Conservation (phyloP, 2,113 vertebrate genomes). For the Phalacrocorax aristotelis region DNA sequence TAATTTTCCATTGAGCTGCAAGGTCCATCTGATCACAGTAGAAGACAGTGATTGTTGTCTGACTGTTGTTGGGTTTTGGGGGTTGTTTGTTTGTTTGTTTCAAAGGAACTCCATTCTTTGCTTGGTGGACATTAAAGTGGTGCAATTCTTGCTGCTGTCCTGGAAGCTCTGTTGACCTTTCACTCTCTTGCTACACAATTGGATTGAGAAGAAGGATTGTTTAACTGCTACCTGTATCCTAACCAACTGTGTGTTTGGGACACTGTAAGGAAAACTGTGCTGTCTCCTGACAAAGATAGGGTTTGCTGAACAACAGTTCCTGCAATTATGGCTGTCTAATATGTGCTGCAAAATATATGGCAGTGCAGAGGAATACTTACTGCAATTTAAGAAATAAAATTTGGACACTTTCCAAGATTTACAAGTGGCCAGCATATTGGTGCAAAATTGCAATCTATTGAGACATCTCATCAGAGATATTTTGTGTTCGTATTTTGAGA, state of each 20-base stretch:
- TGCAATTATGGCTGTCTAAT: background rate
- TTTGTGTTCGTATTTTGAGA: background rate
- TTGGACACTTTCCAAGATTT: background rate
- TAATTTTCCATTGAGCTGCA: background rate
- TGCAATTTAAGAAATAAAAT: background rate
- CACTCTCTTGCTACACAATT: background rate
- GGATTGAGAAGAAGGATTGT: background rate
- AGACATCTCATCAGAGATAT: background rate
- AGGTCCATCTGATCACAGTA: background rate
- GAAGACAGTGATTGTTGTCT: background rate
- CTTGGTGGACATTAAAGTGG: background rate
- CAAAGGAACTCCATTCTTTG: background rate
- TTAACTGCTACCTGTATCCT: background rate
- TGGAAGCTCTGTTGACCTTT: background rate
- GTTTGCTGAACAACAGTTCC: background rate
- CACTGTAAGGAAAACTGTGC: background rate
- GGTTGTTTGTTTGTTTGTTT: too few species aligned
- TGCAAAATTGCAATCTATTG: background rate
- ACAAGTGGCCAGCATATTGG: background rate
- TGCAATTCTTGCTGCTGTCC: background rate
- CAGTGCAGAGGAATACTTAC: background rate
- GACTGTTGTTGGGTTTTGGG: background rate
- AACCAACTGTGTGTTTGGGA: background rate
- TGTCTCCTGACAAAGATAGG: background rate
- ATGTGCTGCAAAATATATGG: background rate